These are phyloP conservation scores for Cosmopolites sordidus DNA, from an alignment of 2,888 invertebrate species.

Conservation along the genomic window DNA sequence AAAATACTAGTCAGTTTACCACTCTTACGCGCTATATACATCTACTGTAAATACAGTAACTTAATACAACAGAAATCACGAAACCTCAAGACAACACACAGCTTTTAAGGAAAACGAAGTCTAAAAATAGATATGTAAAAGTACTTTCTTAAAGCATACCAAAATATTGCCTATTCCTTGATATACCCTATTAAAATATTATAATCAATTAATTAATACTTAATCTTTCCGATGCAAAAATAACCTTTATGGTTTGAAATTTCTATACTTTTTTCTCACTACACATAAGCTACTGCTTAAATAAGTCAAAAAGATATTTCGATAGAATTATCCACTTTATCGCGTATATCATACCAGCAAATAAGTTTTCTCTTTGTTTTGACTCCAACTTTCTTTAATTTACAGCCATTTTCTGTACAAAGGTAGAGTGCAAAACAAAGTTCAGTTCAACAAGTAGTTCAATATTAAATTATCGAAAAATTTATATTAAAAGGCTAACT, in stretches of 20 bases:
- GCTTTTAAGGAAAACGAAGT: slow-evolving; percentile 15
- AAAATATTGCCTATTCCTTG: slow-evolving; percentile 33
- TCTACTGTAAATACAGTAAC: too few species aligned
- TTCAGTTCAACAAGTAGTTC: too few species aligned
- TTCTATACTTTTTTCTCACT: slow-evolving; percentile 10
- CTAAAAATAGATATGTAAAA: slow-evolving; percentile 36
- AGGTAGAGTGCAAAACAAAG: too few species aligned
- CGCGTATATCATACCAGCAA: too few species aligned
- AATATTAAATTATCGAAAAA: too few species aligned
- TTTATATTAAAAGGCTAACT: too few species aligned
- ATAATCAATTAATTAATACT: slow-evolving; percentile 26
- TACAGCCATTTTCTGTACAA: too few species aligned
- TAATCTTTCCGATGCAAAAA: slow-evolving; percentile 30
- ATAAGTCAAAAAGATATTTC: neutral
- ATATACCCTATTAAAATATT: slow-evolving; percentile 27
- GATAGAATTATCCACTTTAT: too few species aligned
- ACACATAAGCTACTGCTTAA: slow-evolving; percentile 11
- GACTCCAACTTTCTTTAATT: too few species aligned
- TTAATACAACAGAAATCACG: neutral
- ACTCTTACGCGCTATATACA: too few species aligned
- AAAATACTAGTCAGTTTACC: too few species aligned
- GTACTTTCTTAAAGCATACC: slow-evolving; percentile 34
- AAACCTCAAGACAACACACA: slow-evolving; percentile 12
- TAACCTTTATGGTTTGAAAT: slow-evolving; percentile 23
- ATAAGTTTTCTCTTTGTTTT: too few species aligned